phyloP scores from a whole-genome alignment of 2,888 invertebrate genomes.

The Ferdinandea cuprea region DNA sequence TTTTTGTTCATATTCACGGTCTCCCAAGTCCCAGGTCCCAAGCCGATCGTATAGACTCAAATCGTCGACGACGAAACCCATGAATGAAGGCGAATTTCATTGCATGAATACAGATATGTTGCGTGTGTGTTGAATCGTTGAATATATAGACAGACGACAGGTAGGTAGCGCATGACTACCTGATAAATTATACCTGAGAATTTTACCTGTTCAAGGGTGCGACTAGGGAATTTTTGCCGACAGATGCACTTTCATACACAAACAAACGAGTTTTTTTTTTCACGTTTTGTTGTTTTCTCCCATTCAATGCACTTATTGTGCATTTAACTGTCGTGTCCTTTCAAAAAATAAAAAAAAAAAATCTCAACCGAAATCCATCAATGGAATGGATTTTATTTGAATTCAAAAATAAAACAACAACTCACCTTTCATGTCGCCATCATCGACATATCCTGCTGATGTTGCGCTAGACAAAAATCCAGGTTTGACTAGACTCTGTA shows the following conservation, averaged over 20 bases:
- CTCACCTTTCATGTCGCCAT: constrained; percentile 83
- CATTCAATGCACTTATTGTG: constrained; percentile 27
- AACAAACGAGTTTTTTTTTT: constrained; percentile 37
- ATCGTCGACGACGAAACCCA: constrained; percentile 42
- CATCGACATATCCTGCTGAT: constrained; percentile 81
- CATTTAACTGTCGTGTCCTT: constrained; percentile 57
- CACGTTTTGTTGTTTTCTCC: too few relatives aligned
- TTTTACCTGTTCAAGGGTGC: constrained; percentile 73
- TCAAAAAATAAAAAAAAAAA: too few relatives aligned
- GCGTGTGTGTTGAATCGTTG: constrained; percentile 21
- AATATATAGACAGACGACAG: constrained; percentile 33
- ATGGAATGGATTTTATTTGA: constrained; percentile 40
- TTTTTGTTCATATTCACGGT: constrained; percentile 33
- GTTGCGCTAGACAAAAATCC: constrained; percentile 75
- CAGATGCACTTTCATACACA: constrained; percentile 64
- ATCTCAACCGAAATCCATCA: constrained; percentile 56
- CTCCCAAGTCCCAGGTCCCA: not conserved
- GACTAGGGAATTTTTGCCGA: constrained; percentile 65
- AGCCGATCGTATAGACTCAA: not conserved
- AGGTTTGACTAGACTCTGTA: constrained; percentile 73
- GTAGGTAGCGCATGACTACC: constrained; percentile 55
- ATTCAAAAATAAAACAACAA: constrained; percentile 14
- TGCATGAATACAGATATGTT: constrained; percentile 11
- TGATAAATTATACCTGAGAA: constrained; percentile 61
- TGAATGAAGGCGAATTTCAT: constrained; percentile 61